Percentiles rank a stretch among this genome's conserved stretches.
Conservation (phyloP, 2,888 invertebrate species). For the Barypeithes pellucidus region DNA sequence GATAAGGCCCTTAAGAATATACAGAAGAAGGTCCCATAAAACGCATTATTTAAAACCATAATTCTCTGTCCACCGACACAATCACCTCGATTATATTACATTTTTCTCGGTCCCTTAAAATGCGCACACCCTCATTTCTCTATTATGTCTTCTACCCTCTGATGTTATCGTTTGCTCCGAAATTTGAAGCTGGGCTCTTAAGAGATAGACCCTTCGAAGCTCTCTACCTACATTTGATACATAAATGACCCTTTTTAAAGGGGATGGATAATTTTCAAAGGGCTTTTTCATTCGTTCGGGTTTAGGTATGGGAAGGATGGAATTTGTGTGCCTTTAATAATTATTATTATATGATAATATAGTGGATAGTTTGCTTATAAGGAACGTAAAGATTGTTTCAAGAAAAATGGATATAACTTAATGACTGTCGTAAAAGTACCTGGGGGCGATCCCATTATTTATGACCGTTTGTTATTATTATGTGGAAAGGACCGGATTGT, state of each 20-base stretch:
- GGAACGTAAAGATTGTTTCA: too few relatives aligned
- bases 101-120: conserved; percentile 6
- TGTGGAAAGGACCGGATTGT: too few relatives aligned
- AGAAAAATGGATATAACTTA: too few relatives aligned
- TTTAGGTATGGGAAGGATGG: not conserved
- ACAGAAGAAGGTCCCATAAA: not conserved
- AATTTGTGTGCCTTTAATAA: not conserved
- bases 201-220: conserved; percentile 26
- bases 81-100: conserved; percentile 18
- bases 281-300: not conserved
- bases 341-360: too few relatives aligned
- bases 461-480: too few relatives aligned
- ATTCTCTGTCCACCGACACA: conserved; percentile 17
- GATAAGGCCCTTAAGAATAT: not conserved
- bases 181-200: conserved; percentile 19
- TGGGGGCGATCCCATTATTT: too few relatives aligned
- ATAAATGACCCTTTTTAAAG: conserved; percentile 35
- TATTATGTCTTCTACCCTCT: conserved; percentile 32
- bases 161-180: conserved; percentile 28
- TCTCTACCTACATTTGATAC: conserved; percentile 28
- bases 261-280: conserved; percentile 9
- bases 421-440: too few relatives aligned
- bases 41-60: not conserved
- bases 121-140: conserved; percentile 34
- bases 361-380: too few relatives aligned